Evolutionary conservation across 2,797 vertebrate genomes (phyloP), one percentile per base, ranked within the genome.

Genomic region (Distichodus sexfasciatus): DNA sequence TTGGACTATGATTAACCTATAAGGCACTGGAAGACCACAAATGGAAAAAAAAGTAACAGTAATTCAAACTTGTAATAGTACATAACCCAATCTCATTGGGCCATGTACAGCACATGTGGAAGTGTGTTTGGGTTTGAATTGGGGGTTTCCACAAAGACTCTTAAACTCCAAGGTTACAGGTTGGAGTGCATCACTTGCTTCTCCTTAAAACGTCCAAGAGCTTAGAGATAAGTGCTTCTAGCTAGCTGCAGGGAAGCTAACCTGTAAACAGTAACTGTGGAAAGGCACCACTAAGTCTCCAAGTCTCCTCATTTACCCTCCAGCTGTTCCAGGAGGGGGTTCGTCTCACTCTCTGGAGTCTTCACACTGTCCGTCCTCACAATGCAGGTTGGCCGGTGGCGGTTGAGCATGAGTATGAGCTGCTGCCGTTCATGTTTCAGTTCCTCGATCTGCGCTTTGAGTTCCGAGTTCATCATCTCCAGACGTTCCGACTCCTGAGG

Each of bases 391-490:
- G 96, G 96, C 43, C 96, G 95, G 62, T 98, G 95, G 36, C 93
- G 92, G 83, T 97, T 98, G 14, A 98, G 91, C 94, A 98, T 94
- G 76, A 96, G 88, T 81, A 98, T 97, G 71, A 98, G 90, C 82
- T 98, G 96, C 88, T 98, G 96, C 24, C 96, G 88, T 70, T 98
- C 96, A 3, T 94, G 90, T 76, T 96, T 98, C 84, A 98, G 90
- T 88, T 97, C 95, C 84, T 97, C 95, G 0, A 98, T 98, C 86
- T 98, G 96, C 28, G 94, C 92, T 85, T 98, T 98, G 55, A 98
- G 91, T 81, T 96, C 96, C 0, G 94, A 94, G 3, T 98, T 98
- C 90, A 98, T 93, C 88, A 94, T 94, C 80, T 98, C 96, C 65
- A 98, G 90, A 38, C 95, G 88, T 82, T 98, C 96, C 0, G 96